Percentiles rank a stretch among this genome's conserved stretches.
These are phyloP conservation scores for Scrobipalpa atriplicella DNA, from an alignment of 2,888 invertebrate species.

Conservation along the genomic window DNA sequence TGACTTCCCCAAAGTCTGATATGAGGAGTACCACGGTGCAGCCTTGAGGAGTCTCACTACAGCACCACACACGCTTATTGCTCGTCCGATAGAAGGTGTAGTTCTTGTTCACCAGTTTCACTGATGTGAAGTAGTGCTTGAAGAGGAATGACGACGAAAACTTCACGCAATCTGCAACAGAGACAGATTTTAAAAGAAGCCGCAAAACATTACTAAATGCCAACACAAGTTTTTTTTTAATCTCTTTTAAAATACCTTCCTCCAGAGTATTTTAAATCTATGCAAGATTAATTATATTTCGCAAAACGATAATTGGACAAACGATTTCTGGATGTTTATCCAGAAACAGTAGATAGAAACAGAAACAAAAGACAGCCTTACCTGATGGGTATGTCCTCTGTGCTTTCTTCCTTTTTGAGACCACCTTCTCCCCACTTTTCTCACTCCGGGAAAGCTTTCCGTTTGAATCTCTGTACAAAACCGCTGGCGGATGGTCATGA, in stretches of 20 bases:
- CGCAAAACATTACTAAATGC: too few relatives aligned
- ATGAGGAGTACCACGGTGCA: background rate
- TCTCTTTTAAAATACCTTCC: too few relatives aligned
- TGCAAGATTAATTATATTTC: too few relatives aligned
- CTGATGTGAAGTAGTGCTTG: background rate
- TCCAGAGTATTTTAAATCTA: too few relatives aligned
- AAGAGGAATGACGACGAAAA: conserved; percentile 5
- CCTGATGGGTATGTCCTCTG: background rate
- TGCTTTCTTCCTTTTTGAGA: background rate
- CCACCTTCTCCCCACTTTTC: background rate
- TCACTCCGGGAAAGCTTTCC: background rate
- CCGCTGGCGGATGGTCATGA: background rate
- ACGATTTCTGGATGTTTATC: too few relatives aligned
- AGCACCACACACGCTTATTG: background rate
- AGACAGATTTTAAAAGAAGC: too few relatives aligned
- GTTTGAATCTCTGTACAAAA: background rate
- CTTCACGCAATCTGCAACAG: background rate
- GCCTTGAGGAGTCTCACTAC: background rate
- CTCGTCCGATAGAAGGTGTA: background rate
- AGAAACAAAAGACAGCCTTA: background rate
- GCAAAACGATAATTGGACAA: too few relatives aligned
- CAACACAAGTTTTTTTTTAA: too few relatives aligned
- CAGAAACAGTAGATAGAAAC: too few relatives aligned
- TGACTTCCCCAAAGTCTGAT: background rate
- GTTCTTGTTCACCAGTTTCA: conserved; percentile 4